phyloP scores from a whole-genome alignment of 2,888 invertebrate species.

The Vannuccia rotundouncinata region DNA sequence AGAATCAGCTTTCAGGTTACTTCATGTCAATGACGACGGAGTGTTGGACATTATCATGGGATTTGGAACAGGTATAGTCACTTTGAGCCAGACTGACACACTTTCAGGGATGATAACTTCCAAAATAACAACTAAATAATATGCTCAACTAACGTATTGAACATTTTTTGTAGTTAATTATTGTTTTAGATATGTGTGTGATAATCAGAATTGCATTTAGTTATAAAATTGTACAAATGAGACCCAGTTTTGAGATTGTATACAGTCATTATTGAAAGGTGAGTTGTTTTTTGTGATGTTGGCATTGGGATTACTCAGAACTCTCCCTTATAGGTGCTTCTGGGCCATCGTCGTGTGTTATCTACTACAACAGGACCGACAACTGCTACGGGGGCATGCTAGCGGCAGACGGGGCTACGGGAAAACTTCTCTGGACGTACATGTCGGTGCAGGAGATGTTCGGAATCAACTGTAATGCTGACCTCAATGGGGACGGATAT shows the following conservation, averaged over 20 bases:
- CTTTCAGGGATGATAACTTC: background rate
- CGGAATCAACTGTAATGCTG: slow-evolving; percentile 67
- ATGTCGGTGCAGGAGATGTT: slow-evolving; percentile 69
- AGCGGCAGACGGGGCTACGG: slow-evolving; percentile 68
- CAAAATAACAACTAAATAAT: background rate
- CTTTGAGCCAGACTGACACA: background rate
- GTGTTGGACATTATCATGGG: slow-evolving; percentile 69
- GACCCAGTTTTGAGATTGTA: no score
- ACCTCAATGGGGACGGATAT: slow-evolving; percentile 66
- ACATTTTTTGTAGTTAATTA: no score
- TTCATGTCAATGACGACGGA: slow-evolving; percentile 68
- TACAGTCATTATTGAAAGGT: no score
- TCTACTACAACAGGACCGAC: slow-evolving; percentile 63
- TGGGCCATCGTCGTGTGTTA: slow-evolving; percentile 47
- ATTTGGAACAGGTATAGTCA: slow-evolving; percentile 66
- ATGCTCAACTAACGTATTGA: no score
- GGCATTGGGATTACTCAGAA: no score
- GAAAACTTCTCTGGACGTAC: slow-evolving; percentile 68
- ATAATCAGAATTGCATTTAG: no score
- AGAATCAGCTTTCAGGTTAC: slow-evolving; percentile 67
- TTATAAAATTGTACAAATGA: no score
- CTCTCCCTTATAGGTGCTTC: background rate
- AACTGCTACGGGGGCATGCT: slow-evolving; percentile 71
- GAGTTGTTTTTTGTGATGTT: no score
- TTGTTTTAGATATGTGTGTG: no score